phyloP scores from a whole-genome alignment of 92 coral and sea anemone species.

The Zoanthus gigantus region DNA sequence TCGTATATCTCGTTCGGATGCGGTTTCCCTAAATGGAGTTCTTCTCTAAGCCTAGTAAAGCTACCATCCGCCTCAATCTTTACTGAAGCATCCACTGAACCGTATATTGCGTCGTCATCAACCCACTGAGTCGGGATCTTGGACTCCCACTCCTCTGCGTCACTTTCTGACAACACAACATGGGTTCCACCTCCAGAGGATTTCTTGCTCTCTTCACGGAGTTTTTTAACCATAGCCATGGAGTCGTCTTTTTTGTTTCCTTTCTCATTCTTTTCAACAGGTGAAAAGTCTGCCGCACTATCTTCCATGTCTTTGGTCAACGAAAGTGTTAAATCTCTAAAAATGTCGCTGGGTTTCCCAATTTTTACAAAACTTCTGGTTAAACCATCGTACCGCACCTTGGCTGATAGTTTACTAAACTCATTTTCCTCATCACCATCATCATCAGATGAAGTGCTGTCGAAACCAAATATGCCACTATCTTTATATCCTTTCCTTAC shows the following conservation, averaged over 20 bases:
- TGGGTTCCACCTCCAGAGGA: conserved; percentile 36
- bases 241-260: conserved; percentile 19
- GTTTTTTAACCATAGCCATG: conserved; percentile 15
- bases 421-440: background rate
- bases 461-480: background rate
- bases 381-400: background rate
- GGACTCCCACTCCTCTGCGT: conserved; percentile 49
- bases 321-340: background rate
- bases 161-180: conserved; percentile 42
- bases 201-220: conserved; percentile 39
- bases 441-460: background rate
- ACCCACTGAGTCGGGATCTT: conserved; percentile 6
- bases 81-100: conserved; percentile 33
- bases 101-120: conserved; percentile 10
- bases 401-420: background rate
- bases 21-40: conserved; percentile 77
- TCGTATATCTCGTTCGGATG: conserved; percentile 90
- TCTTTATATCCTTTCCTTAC: background rate
- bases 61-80: conserved; percentile 57
- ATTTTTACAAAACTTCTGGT: background rate
- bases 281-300: background rate
- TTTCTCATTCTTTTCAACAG: background rate
- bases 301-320: background rate
- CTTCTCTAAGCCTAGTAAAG: conserved; percentile 61
- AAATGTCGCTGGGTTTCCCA: conserved; percentile 10